Base-by-base conservation (phyloP, 2,888 invertebrate species). In the Oligia strigilis region DNA sequence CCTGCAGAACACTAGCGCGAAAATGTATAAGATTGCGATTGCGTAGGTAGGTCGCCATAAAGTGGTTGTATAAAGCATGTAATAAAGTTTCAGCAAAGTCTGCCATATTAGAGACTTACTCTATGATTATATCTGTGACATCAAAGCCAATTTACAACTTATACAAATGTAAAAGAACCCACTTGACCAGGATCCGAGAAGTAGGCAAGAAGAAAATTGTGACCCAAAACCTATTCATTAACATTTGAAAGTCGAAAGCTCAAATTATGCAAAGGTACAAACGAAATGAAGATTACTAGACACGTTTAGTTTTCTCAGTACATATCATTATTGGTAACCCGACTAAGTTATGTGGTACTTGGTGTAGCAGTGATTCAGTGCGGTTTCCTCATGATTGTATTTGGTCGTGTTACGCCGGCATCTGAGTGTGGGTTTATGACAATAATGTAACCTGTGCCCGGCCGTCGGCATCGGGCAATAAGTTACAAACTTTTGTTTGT, bases 401-500 rank as follows among this genome's bases (percentile, higher is more conserved):
- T 92, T 88, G 90, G 93, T 85, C 91, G 94, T 91, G 74, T 94
- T 91, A 92, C 88, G 92, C 89, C 84, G 90, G 89, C 88, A 91
- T 89, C 90, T 79, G 75, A 90, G 91, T 89, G 92, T 91, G 89
- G 90, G 91, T 91, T 91, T 91, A 92, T 92, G 93, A 92, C 94
- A 94, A 94, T 93, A 88, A 94, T 94, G 94, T 94, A 94, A 94
- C 94, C 94, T 94, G 93, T 91, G 93, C 91, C 88, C 92, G 92
- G 93, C 93, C 93, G 93, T 90, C 91, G 93, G 94, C 93, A 92
- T 93, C 93, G 87, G 87, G 93, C 93, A 94, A 93, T 95, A 95
- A 93, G 91, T 95, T 92, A 94, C 29, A 29, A 29, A 29, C 93
- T 94, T 94, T 95, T 95, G 94, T 95, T 95, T 95, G 94, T 94